phyloP scores from a whole-genome alignment of 1,140 invertebrate species.

The Oreohelix idahoensis region DNA sequence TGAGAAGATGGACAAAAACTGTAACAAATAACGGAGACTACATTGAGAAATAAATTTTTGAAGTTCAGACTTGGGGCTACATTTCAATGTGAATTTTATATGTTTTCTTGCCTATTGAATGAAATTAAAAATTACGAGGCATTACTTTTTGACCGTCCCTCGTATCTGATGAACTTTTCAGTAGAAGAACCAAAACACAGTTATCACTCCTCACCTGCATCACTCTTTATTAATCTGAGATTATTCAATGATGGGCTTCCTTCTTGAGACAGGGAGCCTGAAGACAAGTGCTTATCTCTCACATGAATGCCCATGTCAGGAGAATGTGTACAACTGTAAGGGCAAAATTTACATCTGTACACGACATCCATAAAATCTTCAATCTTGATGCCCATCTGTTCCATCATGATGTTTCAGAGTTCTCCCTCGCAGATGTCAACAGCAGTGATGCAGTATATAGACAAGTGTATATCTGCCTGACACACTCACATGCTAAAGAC shows the following conservation, averaged over 20 bases:
- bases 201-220: not conserved
- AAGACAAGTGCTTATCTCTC: conserved; percentile 52
- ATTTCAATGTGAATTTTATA: no score
- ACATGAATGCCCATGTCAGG: conserved; percentile 61
- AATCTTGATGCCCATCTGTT: conserved; percentile 36
- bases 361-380: conserved; percentile 68
- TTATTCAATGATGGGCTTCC: conserved; percentile 1
- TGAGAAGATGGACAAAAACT: no score
- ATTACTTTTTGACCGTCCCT: no score
- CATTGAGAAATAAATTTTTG: no score
- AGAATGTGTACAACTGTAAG: conserved; percentile 56
- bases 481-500: not conserved
- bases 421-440: not conserved
- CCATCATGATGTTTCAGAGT: not conserved
- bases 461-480: not conserved
- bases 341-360: conserved; percentile 69
- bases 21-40: no score
- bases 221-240: not conserved
- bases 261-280: not conserved
- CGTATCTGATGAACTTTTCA: no score
- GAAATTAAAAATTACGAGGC: no score
- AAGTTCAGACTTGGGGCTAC: no score
- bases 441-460: not conserved
- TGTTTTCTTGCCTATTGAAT: no score
- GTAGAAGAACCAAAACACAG: no score